These are phyloP conservation scores for Eretmocerus hayati DNA, from an alignment of 2,888 invertebrate species.

Conservation along the genomic window DNA sequence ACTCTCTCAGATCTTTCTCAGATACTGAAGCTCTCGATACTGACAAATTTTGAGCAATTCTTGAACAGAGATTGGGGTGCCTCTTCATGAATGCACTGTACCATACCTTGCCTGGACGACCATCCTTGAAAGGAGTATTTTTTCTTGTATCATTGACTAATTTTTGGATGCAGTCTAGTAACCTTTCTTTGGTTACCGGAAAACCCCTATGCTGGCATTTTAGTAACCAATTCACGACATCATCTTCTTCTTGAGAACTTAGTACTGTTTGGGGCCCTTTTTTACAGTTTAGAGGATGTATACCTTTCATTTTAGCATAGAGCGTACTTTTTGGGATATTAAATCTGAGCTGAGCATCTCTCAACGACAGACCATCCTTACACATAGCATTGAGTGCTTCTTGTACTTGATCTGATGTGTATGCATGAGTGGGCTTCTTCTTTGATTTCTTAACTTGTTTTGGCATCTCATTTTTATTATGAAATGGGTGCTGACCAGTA, in stretches of 20 bases:
- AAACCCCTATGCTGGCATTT: slow-evolving; percentile 4
- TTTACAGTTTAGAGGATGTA: slow-evolving; percentile 4
- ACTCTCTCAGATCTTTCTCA: slow-evolving; percentile 28
- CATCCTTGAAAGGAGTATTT: slow-evolving; percentile 17
- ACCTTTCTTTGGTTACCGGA: slow-evolving; percentile 7
- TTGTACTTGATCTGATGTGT: not conserved
- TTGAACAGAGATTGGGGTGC: slow-evolving; percentile 6
- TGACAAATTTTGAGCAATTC: slow-evolving; percentile 14
- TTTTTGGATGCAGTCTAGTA: slow-evolving; percentile 10
- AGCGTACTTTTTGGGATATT: slow-evolving; percentile 1
- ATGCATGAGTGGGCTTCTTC: not conserved
- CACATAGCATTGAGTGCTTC: not conserved
- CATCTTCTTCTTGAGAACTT: slow-evolving; percentile 4
- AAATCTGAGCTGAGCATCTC: not conserved
- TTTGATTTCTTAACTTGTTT: no score
- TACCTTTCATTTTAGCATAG: not conserved
- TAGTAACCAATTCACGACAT: slow-evolving; percentile 8
- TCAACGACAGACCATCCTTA: not conserved
- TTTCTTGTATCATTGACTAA: not conserved
- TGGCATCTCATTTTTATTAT: not conserved
- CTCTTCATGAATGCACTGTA: slow-evolving; percentile 13
- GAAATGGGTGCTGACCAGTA: no score
- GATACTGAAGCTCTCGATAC: slow-evolving; percentile 23
- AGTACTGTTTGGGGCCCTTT: slow-evolving; percentile 8
- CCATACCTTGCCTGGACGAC: slow-evolving; percentile 9